Base-by-base conservation (phyloP, 53 echinoderm and acorn worm genomes). In the Echinometra lucunter region DNA sequence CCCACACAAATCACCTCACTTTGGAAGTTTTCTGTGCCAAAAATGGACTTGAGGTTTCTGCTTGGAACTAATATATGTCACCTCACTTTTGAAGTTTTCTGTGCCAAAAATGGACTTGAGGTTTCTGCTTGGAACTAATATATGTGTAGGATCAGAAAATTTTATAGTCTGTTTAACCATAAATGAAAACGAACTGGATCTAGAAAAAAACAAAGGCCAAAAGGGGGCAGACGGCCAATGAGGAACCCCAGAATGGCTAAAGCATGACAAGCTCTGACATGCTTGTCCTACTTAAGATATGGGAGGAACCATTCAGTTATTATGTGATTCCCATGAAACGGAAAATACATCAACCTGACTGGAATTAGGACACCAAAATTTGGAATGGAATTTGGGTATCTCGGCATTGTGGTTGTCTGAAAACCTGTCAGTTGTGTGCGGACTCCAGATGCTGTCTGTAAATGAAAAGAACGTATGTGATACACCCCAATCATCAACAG, bases 391-490 rank as follows among this genome's bases (percentile, higher is more conserved):
- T n/a, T n/a, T n/a, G n/a, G n/a, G n/a, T n/a, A n/a, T n/a, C n/a
- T n/a, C n/a, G n/a, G n/a, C n/a, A n/a, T n/a, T n/a, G n/a, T 74
- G 19, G 23, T 96, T 66, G 57, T 93, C 91, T n/a, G 96, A 94
- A 95, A 96, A 96, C 0, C 96, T 55, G 57, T 96, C 96, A 23
- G 95, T 90, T 44, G 96, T 81, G 91, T 95, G 95, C 18, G 95
- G 96, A n/a, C n/a, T n/a, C n/a, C n/a, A n/a, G n/a, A n/a, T n/a
- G n/a, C n/a, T n/a, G n/a, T n/a, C n/a, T n/a, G n/a, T n/a, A n/a
- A n/a, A n/a, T n/a, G n/a, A n/a, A n/a, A n/a, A n/a, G n/a, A n/a
- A n/a, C n/a, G n/a, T n/a, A n/a, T n/a, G n/a, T n/a, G n/a, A n/a
- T n/a, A n/a, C n/a, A n/a, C n/a, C n/a, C n/a, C n/a, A n/a, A n/a